Base-by-base conservation (phyloP, 2,113 vertebrate species). In the Tupaia chinensis region DNA sequence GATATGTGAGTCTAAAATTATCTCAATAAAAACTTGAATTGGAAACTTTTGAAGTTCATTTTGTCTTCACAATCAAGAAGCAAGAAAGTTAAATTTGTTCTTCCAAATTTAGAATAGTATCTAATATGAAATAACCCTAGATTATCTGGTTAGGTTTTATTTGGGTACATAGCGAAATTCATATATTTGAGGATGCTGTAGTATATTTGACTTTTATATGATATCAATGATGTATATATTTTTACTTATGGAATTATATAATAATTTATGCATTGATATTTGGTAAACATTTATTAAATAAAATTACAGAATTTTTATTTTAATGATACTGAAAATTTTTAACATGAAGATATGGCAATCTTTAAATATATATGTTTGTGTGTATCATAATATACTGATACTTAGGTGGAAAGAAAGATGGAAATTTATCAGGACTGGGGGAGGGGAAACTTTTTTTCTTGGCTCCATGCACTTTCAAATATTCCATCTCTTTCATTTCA, bases 401-500 rank as follows among this genome's bases (percentile, higher is more conserved):
- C 70, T 44, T n/a, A 63, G 17, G 54, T 80, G 92, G 87, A 82
- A 15, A 9, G 54, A 96, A 79, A 27, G 17, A 95, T 87, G 16
- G 25, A 84, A 81, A 79, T 77, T 69, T 72, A 10, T 87, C 15
- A 69, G 61, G 0, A 0, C 1, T 56, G 7, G 11, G 27, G 2
- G 2, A 2, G n/a, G 9, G 6, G 2, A 92, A 61, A 0, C 2
- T 54, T 91, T 73, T 9, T 74, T 34, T 85, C 1, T n/a, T 63
- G 15, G 3, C 3, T 79, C 85, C 1, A 72, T 56, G 7, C 0
- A 58, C 4, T 92, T 85, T 13, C 69, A 89, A 53, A 72, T 80
- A 14, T 92, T 6, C 6, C 87, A 54, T 87, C 12, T 80, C 11
- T 77, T 96, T 92, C 10, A 54, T 11, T 80, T 94, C 44, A 88